phyloP scores from a whole-genome alignment of 2,888 invertebrate species.

The Parasteatoda lunata region DNA sequence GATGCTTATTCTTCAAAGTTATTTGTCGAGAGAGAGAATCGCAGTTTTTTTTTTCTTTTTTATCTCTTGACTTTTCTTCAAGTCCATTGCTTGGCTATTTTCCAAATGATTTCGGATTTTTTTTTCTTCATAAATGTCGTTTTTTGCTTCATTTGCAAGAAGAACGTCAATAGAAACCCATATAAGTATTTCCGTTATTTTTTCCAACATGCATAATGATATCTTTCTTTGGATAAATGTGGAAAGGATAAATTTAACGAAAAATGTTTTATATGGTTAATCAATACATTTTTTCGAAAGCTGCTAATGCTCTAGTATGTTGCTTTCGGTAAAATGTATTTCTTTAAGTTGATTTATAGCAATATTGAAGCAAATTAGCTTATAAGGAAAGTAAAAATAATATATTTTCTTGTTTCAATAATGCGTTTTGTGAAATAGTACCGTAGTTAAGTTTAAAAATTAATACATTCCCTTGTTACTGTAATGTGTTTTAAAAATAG shows the following conservation, averaged over 20 bases:
- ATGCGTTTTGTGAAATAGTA: no score
- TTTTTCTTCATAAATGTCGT: neutral
- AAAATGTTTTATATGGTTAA: no score
- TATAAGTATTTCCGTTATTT: constrained; percentile 47
- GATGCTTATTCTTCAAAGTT: constrained; percentile 45
- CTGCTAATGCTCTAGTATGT: no score
- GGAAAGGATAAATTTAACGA: neutral
- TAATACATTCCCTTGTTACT: no score
- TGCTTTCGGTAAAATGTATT: no score
- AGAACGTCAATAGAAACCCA: constrained; percentile 38
- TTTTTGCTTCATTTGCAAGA: constrained; percentile 15
- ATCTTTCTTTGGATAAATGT: constrained; percentile 18
- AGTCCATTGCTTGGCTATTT: constrained; percentile 18
- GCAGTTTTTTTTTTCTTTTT: constrained; percentile 1
- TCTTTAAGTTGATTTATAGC: no score
- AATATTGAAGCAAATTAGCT: no score
- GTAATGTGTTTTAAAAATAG: no score
- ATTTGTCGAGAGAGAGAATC: constrained; percentile 35
- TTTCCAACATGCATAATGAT: constrained; percentile 49
- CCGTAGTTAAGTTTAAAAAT: no score
- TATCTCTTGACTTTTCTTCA: constrained; percentile 16
- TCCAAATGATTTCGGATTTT: constrained; percentile 22
- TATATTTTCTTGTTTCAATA: no score
- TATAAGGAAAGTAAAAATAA: no score
- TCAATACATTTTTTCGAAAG: no score